Percentiles rank a stretch among this genome's conserved stretches.
Evolutionary conservation across 2,888 invertebrate genomes (phyloP).

Genomic region (Cephus sareptanus): DNA sequence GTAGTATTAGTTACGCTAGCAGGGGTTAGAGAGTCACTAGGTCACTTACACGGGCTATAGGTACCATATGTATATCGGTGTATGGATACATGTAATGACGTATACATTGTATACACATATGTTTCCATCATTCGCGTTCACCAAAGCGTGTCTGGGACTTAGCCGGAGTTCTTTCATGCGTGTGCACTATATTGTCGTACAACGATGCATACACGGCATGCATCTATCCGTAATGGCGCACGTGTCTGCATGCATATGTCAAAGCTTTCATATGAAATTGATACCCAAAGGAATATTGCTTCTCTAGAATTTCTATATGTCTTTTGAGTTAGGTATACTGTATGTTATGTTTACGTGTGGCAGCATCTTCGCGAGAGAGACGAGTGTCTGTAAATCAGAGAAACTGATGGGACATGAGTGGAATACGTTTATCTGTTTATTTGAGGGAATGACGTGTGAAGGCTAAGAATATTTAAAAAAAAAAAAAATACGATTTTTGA

Average conservation of each 20-base stretch:
- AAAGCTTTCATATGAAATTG: background rate
- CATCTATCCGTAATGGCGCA: background rate
- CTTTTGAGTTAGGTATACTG: too few species aligned
- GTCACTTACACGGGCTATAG: constrained; percentile 32
- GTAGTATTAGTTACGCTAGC: constrained; percentile 35
- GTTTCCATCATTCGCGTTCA: background rate
- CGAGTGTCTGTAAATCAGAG: too few species aligned
- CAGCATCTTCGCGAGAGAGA: too few species aligned
- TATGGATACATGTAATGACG: background rate
- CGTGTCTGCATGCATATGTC: background rate
- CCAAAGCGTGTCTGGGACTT: background rate
- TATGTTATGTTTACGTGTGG: too few species aligned
- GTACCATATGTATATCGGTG: background rate
- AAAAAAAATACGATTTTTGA: too few species aligned
- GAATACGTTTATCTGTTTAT: too few species aligned
- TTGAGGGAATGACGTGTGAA: too few species aligned
- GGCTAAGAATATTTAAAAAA: too few species aligned
- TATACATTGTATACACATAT: background rate
- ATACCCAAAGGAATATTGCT: too few species aligned
- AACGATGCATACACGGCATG: background rate
- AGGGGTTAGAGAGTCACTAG: constrained; percentile 52
- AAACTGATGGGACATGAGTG: too few species aligned
- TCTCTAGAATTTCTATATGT: too few species aligned
- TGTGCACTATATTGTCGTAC: background rate
- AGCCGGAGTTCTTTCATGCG: background rate